phyloP scores from a whole-genome alignment of 2,113 vertebrate species.

The Cochlearius cochlearius region DNA sequence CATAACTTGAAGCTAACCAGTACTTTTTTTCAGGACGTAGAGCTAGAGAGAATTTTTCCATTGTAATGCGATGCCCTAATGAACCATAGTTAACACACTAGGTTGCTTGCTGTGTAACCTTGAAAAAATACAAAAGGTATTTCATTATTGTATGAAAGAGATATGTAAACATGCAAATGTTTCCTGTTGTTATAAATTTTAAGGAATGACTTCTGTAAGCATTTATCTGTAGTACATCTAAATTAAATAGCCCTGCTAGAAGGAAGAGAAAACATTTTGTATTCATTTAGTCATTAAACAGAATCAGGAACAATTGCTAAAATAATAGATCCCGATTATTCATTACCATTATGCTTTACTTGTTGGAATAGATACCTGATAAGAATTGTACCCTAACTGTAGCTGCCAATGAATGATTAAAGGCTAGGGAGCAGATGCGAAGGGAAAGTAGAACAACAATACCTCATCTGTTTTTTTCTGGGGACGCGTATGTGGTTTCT shows the following conservation, averaged over 20 bases:
- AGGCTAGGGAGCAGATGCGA: neutral
- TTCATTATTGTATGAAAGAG: neutral
- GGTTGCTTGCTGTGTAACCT: neutral
- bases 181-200: neutral
- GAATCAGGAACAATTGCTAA: neutral
- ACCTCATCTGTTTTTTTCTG: neutral
- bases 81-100: neutral
- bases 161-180: neutral
- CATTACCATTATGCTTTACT: neutral
- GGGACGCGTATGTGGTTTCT: neutral
- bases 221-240: neutral
- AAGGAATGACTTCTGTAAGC: neutral
- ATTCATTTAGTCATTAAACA: neutral
- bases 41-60: neutral
- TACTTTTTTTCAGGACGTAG: neutral
- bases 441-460: neutral
- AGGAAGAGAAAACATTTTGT: neutral
- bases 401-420: constrained; percentile 23
- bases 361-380: neutral
- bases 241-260: neutral
- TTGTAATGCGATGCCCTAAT: neutral
- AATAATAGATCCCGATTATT: neutral
- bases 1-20: neutral
- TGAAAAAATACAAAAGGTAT: neutral
- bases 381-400: neutral